These are phyloP conservation scores for Epizoanthus stellaris DNA, from an alignment of 92 coral and sea anemone species.

Conservation along the genomic window DNA sequence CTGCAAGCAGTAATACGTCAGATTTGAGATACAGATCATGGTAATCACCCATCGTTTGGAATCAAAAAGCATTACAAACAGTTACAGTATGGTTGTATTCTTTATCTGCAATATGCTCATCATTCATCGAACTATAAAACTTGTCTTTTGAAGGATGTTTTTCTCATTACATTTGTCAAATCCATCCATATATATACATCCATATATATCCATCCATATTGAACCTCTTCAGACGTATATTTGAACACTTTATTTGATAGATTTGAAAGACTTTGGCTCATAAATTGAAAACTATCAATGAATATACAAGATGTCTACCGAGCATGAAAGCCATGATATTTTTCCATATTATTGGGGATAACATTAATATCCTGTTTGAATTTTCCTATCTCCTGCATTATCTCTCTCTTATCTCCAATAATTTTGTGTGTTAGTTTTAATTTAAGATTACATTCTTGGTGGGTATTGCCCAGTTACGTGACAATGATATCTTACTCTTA, in stretches of 20 bases:
- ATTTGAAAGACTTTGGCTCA: conserved; percentile 29
- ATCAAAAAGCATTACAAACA: too few relatives aligned
- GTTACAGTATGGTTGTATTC: too few relatives aligned
- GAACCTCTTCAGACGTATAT: conserved; percentile 1
- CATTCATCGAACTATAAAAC: too few relatives aligned
- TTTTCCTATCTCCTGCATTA: conserved; percentile 10
- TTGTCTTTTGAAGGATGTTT: neutral
- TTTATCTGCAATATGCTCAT: too few relatives aligned
- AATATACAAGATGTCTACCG: conserved; percentile 27
- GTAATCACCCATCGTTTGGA: conserved; percentile 51
- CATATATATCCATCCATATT: conserved; percentile 14
- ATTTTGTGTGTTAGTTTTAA: conserved; percentile 14
- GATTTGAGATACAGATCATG: too few relatives aligned
- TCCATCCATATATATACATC: conserved; percentile 16
- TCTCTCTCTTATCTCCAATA: neutral
- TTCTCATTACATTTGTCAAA: neutral
- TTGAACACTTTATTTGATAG: neutral
- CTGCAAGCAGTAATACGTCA: conserved; percentile 39
- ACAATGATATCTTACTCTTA: conserved; percentile 41
- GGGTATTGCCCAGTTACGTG: conserved; percentile 46
- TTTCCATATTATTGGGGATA: too few relatives aligned
- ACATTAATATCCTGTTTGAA: too few relatives aligned
- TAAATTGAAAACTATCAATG: conserved; percentile 56
- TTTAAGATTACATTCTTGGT: conserved; percentile 42
- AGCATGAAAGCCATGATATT: conserved; percentile 55